These are phyloP conservation scores for Plebejus anna DNA, from an alignment of 2,888 invertebrate genomes.

Conservation along the genomic window DNA sequence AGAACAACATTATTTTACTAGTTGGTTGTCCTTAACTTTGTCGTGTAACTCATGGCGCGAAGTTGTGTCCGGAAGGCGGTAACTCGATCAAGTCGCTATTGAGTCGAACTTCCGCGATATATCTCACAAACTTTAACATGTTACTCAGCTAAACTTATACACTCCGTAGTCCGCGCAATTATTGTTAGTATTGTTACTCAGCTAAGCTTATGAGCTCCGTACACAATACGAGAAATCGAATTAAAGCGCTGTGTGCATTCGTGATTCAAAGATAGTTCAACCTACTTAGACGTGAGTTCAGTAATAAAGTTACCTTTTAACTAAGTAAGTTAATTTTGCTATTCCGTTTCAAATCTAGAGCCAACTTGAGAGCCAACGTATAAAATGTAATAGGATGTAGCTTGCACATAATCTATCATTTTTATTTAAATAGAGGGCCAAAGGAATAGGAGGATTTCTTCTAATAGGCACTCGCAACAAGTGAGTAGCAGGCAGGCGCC, in stretches of 20 bases:
- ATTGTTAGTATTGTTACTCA: neutral
- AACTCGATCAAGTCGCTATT: constrained; percentile 14
- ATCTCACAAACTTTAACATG: constrained; percentile 11
- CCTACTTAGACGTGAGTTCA: neutral
- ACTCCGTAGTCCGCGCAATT: constrained; percentile 11
- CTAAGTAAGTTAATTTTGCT: neutral
- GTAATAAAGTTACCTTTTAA: neutral
- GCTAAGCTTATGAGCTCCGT: neutral
- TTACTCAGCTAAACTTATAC: constrained; percentile 4
- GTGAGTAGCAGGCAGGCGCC: no score
- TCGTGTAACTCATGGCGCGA: constrained; percentile 1
- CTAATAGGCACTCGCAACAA: no score
- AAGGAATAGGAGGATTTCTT: no score
- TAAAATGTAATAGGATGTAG: no score
- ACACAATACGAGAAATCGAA: constrained; percentile 3
- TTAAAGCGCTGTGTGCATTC: neutral
- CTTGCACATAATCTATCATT: no score
- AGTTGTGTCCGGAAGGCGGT: constrained; percentile 19
- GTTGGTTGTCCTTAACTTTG: neutral
- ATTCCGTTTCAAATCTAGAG: no score
- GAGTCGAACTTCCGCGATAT: constrained; percentile 14
- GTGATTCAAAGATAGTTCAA: neutral
- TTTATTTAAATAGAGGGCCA: no score
- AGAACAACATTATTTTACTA: no score
- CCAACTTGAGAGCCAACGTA: no score